Conservation (phyloP, 2,113 vertebrate species). For the Calcarius ornatus region DNA sequence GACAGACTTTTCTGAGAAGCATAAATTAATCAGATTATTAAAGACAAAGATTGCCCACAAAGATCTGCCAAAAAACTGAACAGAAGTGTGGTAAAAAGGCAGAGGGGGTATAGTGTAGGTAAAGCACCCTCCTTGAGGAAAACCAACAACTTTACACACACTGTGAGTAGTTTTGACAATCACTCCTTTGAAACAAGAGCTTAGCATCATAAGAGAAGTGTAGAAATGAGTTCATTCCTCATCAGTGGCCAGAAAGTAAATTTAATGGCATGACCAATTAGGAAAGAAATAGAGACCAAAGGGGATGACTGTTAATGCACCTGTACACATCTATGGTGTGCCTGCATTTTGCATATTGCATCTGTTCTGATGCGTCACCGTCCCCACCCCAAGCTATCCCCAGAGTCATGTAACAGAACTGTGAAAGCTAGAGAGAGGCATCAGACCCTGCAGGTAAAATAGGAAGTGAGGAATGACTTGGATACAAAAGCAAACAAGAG, state of each 20-base stretch:
- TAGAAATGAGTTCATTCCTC: neutral
- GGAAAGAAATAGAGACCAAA: neutral
- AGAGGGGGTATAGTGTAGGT: neutral
- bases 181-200: neutral
- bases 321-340: neutral
- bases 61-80: neutral
- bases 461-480: neutral
- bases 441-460: neutral
- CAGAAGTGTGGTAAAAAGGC: neutral
- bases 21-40: neutral
- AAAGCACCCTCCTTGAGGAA: neutral
- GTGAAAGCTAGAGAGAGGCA: neutral
- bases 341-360: neutral
- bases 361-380: neutral
- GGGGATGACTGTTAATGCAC: neutral
- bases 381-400: too few species aligned
- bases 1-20: neutral
- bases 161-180: neutral
- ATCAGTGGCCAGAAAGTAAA: neutral
- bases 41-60: neutral
- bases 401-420: neutral
- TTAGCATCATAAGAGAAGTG: neutral
- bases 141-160: neutral
- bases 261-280: neutral
- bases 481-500: neutral